Percentiles rank a stretch among this genome's conserved stretches.
These are phyloP conservation scores for Egretta garzetta DNA, from an alignment of 2,113 vertebrate genomes.

Conservation along the genomic window DNA sequence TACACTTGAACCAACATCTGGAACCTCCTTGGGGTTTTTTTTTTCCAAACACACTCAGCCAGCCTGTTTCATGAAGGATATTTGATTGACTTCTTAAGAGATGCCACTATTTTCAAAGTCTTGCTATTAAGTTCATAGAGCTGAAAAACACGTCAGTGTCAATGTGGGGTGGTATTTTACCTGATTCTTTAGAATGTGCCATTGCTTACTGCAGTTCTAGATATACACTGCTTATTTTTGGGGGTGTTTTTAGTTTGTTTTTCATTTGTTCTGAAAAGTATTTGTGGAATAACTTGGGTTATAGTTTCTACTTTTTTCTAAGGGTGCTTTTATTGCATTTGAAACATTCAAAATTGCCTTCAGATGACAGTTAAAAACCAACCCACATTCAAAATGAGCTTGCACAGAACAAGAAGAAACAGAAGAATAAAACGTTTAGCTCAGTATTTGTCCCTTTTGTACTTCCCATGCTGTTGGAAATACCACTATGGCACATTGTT, in stretches of 20 bases:
- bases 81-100: conserved; percentile 42
- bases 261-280: conserved; percentile 27
- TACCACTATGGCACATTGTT: conserved; percentile 21
- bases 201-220: conserved; percentile 41
- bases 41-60: neutral
- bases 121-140: conserved; percentile 31
- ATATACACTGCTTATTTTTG: neutral
- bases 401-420: conserved; percentile 53
- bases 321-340: conserved; percentile 35
- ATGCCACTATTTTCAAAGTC: conserved; percentile 43
- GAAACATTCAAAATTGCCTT: conserved; percentile 47
- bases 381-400: conserved; percentile 53
- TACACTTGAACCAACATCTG: conserved; percentile 68
- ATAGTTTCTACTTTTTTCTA: conserved; percentile 14
- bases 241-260: neutral
- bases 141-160: conserved; percentile 37
- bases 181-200: conserved; percentile 22
- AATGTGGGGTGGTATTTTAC: conserved; percentile 13
- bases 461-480: conserved; percentile 42
- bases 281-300: conserved; percentile 34
- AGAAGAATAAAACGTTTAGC: conserved; percentile 63
- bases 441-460: conserved; percentile 53
- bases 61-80: conserved; percentile 50
- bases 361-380: conserved; percentile 40
- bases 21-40: conserved; percentile 30